These are phyloP conservation scores for Lepidurus arcticus DNA, from an alignment of 1,140 invertebrate genomes.

Conservation along the genomic window DNA sequence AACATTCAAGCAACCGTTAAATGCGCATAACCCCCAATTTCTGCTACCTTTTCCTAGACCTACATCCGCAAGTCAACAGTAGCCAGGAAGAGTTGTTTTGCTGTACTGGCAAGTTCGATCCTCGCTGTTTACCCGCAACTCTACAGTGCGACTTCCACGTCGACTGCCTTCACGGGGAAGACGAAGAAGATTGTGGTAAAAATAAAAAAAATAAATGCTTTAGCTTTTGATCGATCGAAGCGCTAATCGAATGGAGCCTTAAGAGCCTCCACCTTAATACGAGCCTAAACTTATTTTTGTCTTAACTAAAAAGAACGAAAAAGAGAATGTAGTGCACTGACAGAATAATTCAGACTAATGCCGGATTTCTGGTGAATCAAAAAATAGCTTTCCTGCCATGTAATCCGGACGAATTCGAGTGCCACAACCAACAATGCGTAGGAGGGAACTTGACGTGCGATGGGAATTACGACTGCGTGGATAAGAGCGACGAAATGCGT, in stretches of 20 bases:
- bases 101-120: conserved; percentile 42
- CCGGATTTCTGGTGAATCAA: conserved; percentile 24
- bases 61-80: not conserved
- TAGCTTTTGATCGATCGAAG: no score
- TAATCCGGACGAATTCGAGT: conserved; percentile 39
- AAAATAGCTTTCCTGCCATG: conserved; percentile 35
- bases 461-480: conserved; percentile 44
- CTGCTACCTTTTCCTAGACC: no score
- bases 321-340: no score
- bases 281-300: no score
- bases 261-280: no score
- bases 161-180: conserved; percentile 48
- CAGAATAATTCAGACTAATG: not conserved
- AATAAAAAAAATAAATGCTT: no score
- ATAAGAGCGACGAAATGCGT: conserved; percentile 47
- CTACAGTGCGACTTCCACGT: conserved; percentile 44
- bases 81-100: conserved; percentile 36
- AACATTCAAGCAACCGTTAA: no score
- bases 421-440: conserved; percentile 46
- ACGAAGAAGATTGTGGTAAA: conserved; percentile 47
- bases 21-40: no score
- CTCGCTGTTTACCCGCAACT: conserved; percentile 42
- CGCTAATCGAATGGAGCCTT: no score
- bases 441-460: conserved; percentile 41
- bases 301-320: no score